Evolutionary conservation across 2,888 invertebrate species (phyloP).

Genomic region (Cephus pulcher): DNA sequence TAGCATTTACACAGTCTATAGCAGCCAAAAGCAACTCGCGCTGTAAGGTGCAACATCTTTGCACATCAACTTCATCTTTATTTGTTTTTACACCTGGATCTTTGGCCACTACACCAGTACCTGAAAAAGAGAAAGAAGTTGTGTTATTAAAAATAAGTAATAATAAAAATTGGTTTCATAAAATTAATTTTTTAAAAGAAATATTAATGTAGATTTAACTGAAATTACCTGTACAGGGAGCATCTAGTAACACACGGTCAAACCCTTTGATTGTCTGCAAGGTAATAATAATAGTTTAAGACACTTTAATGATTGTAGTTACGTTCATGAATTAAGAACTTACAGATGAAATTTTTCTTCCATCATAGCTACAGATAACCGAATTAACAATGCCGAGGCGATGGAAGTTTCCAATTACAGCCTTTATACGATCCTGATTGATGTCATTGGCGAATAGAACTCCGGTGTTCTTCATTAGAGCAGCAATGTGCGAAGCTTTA

Average conservation of each 20-base stretch:
- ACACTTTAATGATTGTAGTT: slow-evolving; percentile 7
- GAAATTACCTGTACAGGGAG: slow-evolving; percentile 86
- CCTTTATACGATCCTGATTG: slow-evolving; percentile 89
- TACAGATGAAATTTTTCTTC: slow-evolving; percentile 81
- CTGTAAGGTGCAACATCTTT: slow-evolving; percentile 92
- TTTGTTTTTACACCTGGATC: slow-evolving; percentile 96
- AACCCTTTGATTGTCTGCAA: slow-evolving; percentile 86
- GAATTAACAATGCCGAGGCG: slow-evolving; percentile 95
- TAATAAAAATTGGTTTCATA: background rate
- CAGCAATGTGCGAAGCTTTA: slow-evolving; percentile 97
- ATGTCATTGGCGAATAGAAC: slow-evolving; percentile 96
- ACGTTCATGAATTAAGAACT: slow-evolving; percentile 27
- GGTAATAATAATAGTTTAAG: background rate
- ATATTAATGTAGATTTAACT: background rate
- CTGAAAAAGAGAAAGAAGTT: background rate
- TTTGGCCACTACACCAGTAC: slow-evolving; percentile 97
- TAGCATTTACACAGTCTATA: slow-evolving; percentile 95
- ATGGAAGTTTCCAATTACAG: slow-evolving; percentile 96
- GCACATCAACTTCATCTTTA: slow-evolving; percentile 90
- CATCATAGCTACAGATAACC: slow-evolving; percentile 90
- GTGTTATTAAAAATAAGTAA: background rate
- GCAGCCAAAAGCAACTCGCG: slow-evolving; percentile 92
- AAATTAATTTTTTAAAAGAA: background rate
- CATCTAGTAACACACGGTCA: slow-evolving; percentile 95
- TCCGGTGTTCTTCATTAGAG: slow-evolving; percentile 98